Evolutionary conservation across 2,797 vertebrate species (phyloP).

Genomic region (Pteropus rufus): DNA sequence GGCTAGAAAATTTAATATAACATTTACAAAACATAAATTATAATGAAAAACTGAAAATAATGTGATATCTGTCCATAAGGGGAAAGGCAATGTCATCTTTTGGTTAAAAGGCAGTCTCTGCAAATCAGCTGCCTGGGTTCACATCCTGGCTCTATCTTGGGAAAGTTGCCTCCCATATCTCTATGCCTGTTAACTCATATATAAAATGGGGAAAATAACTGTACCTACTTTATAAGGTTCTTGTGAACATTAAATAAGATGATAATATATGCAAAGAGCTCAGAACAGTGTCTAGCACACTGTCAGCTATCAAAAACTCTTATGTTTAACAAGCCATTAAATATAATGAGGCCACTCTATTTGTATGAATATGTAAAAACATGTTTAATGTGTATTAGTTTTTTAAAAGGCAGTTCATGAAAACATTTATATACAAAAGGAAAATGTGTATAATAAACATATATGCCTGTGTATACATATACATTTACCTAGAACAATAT

Average conservation of each 20-base stretch:
- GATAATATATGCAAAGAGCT: background rate
- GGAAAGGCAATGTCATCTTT: background rate
- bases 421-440: background rate
- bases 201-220: background rate
- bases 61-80: background rate
- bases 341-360: background rate
- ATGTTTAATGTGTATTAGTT: background rate
- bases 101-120: background rate
- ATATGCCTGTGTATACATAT: background rate
- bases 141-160: background rate
- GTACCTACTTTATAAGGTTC: background rate
- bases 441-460: background rate
- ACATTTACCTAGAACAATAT: background rate
- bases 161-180: background rate
- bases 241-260: background rate
- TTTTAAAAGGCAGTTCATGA: background rate
- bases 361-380: background rate
- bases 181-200: background rate
- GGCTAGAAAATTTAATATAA: background rate
- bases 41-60: background rate
- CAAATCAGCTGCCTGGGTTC: background rate
- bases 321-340: background rate
- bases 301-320: background rate
- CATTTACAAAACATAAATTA: background rate
- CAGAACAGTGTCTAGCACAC: background rate